phyloP scores from a whole-genome alignment of 2,888 invertebrate genomes.

The Lepidochrysops patricia region DNA sequence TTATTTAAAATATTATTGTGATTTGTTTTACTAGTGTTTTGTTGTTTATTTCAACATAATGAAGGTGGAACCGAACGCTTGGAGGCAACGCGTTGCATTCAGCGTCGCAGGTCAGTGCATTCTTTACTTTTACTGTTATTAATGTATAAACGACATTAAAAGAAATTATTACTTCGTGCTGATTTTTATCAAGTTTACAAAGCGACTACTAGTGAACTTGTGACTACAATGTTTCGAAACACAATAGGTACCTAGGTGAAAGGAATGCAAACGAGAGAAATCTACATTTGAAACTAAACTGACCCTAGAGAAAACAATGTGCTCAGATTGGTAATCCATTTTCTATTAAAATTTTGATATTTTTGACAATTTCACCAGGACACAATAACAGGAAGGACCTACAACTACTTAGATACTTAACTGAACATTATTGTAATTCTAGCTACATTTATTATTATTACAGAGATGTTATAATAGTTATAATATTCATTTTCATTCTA shows the following conservation, averaged over 20 bases:
- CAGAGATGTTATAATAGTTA: too few relatives aligned
- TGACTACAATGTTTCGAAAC: neutral
- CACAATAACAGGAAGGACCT: too few relatives aligned
- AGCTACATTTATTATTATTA: too few relatives aligned
- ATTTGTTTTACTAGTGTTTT: constrained; percentile 35
- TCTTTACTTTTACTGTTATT: constrained; percentile 20
- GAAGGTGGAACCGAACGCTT: constrained; percentile 53
- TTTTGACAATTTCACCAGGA: neutral
- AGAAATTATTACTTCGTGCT: neutral
- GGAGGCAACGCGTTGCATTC: constrained; percentile 54
- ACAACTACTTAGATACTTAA: neutral
- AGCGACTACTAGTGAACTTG: neutral
- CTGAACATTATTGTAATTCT: too few relatives aligned
- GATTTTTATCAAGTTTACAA: neutral
- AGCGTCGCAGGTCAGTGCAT: constrained; percentile 57
- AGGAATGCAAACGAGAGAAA: neutral
- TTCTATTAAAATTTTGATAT: too few relatives aligned
- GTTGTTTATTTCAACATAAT: constrained; percentile 56
- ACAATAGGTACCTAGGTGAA: neutral
- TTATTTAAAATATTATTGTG: constrained; percentile 17
- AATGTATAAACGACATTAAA: neutral
- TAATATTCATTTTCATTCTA: too few relatives aligned
- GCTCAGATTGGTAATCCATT: neutral
- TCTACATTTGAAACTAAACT: neutral
- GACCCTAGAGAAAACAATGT: neutral